Evolutionary conservation across 2,888 invertebrate species (phyloP).

Genomic region (Leucania comma): DNA sequence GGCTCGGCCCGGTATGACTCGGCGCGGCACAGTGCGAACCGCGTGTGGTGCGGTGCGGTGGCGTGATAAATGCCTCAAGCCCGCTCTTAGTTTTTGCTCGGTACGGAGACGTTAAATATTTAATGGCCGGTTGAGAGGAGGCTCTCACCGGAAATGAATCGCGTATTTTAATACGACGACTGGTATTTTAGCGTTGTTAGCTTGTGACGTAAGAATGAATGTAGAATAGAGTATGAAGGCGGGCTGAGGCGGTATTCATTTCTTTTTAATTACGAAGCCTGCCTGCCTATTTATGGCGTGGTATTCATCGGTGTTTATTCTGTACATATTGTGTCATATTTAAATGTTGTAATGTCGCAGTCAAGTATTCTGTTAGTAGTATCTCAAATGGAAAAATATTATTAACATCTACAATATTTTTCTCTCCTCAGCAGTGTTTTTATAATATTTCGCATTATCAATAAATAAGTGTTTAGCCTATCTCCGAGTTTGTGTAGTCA

Average conservation of each 20-base stretch:
- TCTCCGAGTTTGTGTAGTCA: too few relatives aligned
- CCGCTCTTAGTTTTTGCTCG: conserved; percentile 45
- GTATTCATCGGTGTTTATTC: not conserved
- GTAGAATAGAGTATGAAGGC: conserved; percentile 30
- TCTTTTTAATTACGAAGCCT: not conserved
- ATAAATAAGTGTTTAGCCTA: not conserved
- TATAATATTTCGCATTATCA: not conserved
- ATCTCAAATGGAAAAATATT: not conserved
- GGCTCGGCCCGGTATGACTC: not conserved
- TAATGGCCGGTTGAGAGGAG: conserved; percentile 50
- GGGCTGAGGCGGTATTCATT: not conserved
- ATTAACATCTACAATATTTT: not conserved
- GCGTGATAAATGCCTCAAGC: conserved; percentile 48
- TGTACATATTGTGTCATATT: not conserved
- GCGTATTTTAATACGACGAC: conserved; percentile 55
- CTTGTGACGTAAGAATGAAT: conserved; percentile 25
- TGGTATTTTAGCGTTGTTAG: conserved; percentile 47
- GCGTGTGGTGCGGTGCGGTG: conserved; percentile 7
- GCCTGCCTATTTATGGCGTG: not conserved
- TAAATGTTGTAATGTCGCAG: too few relatives aligned
- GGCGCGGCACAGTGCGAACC: not conserved
- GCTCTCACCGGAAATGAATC: conserved; percentile 53
- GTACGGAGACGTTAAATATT: conserved; percentile 53
- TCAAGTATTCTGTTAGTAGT: too few relatives aligned
- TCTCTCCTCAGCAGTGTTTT: too few relatives aligned